phyloP scores from a whole-genome alignment of 92 coral and sea anemone genomes.

The Paragorgia papillata region DNA sequence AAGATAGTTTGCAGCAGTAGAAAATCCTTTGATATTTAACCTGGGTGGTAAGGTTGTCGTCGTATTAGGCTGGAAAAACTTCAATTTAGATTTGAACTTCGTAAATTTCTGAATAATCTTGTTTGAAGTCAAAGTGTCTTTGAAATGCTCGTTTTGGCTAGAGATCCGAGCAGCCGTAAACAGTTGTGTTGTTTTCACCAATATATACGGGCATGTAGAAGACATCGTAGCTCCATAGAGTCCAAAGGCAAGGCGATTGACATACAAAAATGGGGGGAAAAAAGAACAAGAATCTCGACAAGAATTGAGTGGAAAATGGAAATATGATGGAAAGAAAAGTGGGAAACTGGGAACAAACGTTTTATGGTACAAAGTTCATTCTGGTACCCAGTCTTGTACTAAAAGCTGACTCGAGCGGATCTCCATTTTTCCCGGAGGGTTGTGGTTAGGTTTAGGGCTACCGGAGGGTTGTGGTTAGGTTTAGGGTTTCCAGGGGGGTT shows the following conservation, averaged over 20 bases:
- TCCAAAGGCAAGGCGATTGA: background rate
- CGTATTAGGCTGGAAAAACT: conserved; percentile 71
- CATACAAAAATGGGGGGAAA: too few relatives aligned
- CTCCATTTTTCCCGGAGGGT: too few relatives aligned
- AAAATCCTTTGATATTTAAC: conserved; percentile 69
- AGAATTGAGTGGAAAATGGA: too few relatives aligned
- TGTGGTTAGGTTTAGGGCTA: too few relatives aligned
- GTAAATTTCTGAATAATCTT: conserved; percentile 67
- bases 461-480: too few relatives aligned
- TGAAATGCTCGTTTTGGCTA: conserved; percentile 67
- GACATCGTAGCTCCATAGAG: conserved; percentile 64
- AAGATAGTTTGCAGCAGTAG: conserved; percentile 68
- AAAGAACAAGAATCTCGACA: too few relatives aligned
- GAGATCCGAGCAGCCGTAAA: conserved; percentile 82
- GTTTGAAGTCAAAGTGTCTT: conserved; percentile 57
- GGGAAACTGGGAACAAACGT: too few relatives aligned
- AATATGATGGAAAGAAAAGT: too few relatives aligned
- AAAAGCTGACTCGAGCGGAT: too few relatives aligned
- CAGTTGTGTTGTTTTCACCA: conserved; percentile 87
- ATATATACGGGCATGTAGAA: conserved; percentile 90
- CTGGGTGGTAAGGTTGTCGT: conserved; percentile 74
- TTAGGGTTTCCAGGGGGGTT: too few relatives aligned
- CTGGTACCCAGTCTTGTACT: too few relatives aligned
- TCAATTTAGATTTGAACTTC: conserved; percentile 53
- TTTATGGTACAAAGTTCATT: too few relatives aligned